Evolutionary conservation across 1,140 invertebrate species (phyloP), one percentile per base, ranked within the genome.

Genomic region (Euura saliciscinereae): DNA sequence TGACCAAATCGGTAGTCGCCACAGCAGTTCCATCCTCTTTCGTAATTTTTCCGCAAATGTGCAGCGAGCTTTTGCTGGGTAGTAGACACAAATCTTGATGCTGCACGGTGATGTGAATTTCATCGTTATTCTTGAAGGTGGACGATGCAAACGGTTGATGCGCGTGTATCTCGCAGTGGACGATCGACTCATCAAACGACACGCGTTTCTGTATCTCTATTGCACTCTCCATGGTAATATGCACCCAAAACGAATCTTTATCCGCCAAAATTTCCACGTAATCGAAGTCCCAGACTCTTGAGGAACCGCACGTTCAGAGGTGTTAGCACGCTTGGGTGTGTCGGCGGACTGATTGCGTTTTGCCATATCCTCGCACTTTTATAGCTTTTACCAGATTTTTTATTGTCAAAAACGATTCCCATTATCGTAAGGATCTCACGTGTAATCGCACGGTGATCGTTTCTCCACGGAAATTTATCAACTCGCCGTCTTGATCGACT

Each of bases 101-200:
- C 1, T 28, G 28, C 28, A 28, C 28, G 1, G 28, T 1, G 28
- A 28, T 28, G 0, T 1, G 28, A 28, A 28, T 28, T 28, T 85
- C 83, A 76, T 85, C 81, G 68, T 78, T 83, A 65, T 82, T 78
- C 6, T 81, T 75, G 72, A 78, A 28, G 0, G 28, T 1, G 28
- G 28, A 28, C 1, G 28, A 28, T 28, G 28, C 28, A 28, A 28
- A 28, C 1, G 28, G 28, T 28, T 28, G 28, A 28, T 28, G 28
- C 1, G 28, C 28, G 28, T 28, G 28, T 28, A 28, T 28, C 28
- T 28, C 28, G 28, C 28, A 28, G 28, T 28, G 28, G 28, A 1
- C 28, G 28, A 28, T 28, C 1, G 28, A 28, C 1, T 28, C 28
- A 28, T 28, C 28, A 1, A 28, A 28, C 28, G 28, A n/a, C n/a